A percentile compares a stretch with the other conserved stretches of the same genome.
Conservation (phyloP, 2,888 invertebrate genomes). For the Thelaira solivaga region DNA sequence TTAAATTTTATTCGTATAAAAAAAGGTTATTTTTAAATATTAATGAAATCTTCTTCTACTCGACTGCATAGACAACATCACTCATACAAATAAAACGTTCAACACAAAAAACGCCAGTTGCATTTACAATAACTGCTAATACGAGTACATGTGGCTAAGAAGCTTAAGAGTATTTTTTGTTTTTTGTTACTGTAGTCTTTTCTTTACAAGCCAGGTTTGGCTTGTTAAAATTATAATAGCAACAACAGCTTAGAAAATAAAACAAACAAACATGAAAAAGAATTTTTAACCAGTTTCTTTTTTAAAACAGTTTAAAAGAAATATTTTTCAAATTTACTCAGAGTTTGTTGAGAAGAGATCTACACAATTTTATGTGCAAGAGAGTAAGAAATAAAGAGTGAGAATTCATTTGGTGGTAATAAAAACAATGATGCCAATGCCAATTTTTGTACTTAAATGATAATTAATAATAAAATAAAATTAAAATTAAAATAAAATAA, state of each 20-base stretch:
- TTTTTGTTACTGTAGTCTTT: too few species aligned
- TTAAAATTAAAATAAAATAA: too few species aligned
- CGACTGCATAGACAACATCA: background rate
- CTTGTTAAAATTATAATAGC: conserved; percentile 41
- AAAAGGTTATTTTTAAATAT: conserved; percentile 27
- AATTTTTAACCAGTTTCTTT: conserved; percentile 57
- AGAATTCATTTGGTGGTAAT: background rate
- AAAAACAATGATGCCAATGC: conserved; percentile 15
- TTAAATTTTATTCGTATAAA: conserved; percentile 1
- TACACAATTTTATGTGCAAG: background rate
- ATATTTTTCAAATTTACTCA: conserved; percentile 10
- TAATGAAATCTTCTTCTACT: conserved; percentile 30
- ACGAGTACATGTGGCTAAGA: background rate
- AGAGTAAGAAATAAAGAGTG: background rate
- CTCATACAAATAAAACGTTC: background rate
- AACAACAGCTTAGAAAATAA: conserved; percentile 19
- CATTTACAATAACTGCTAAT: conserved; percentile 45
- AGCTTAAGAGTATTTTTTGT: conserved; percentile 15
- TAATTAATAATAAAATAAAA: too few species aligned
- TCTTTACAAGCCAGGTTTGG: conserved; percentile 40
- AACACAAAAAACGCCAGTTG: conserved; percentile 28
- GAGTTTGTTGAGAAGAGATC: conserved; percentile 8
- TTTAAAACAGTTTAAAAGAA: conserved; percentile 19
- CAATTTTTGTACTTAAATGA: background rate
- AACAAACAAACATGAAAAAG: conserved; percentile 13